Conservation (phyloP, 1,140 invertebrate genomes). For the Drosophila sulfurigaster region DNA sequence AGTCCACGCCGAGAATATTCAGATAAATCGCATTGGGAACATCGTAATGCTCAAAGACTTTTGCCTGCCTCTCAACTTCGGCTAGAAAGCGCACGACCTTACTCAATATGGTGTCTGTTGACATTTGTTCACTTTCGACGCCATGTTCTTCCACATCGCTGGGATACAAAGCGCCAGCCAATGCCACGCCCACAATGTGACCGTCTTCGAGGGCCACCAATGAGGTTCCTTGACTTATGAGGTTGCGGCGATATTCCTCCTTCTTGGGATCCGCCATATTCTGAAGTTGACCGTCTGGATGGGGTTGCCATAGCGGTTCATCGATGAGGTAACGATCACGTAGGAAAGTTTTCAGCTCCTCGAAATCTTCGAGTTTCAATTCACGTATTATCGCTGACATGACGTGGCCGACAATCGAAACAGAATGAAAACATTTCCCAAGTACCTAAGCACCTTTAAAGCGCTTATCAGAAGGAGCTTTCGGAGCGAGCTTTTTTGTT, state of each 20-base stretch:
- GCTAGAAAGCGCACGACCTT: conserved; percentile 58
- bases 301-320: conserved; percentile 12
- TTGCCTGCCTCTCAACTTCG: conserved; percentile 41
- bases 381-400: conserved; percentile 26
- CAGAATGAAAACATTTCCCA: not conserved
- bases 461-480: not conserved
- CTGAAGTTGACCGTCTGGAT: conserved; percentile 28
- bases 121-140: conserved; percentile 28
- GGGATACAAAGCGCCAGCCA: conserved; percentile 39
- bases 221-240: conserved; percentile 48
- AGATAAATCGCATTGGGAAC: conserved; percentile 52
- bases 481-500: not conserved
- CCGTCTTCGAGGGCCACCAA: conserved; percentile 43
- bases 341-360: conserved; percentile 49
- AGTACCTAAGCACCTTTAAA: not conserved
- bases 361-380: conserved; percentile 10
- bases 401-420: too few relatives aligned
- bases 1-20: conserved; percentile 57
- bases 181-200: conserved; percentile 58
- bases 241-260: conserved; percentile 41
- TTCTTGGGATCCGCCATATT: conserved; percentile 21
- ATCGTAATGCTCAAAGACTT: conserved; percentile 45
- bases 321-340: conserved; percentile 43
- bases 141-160: conserved; percentile 47
- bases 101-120: conserved; percentile 17